Evolutionary conservation across 2,888 invertebrate genomes (phyloP).

Genomic region (Sminthurides aquaticus): DNA sequence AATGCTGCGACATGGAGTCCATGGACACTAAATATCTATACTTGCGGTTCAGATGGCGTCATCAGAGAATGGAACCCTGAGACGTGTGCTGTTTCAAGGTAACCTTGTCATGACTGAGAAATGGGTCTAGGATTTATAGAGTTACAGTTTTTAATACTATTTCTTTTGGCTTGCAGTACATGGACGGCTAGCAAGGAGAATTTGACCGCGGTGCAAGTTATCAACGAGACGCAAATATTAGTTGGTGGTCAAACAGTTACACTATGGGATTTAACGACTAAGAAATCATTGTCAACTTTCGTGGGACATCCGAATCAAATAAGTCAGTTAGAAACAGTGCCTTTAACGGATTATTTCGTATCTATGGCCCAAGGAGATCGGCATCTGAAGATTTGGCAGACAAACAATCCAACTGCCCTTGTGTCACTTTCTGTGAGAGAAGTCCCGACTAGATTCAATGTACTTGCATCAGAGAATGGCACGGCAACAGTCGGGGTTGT

Average conservation of each 20-base stretch:
- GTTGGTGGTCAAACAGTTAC: slow-evolving; percentile 51
- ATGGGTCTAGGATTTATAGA: too few species aligned
- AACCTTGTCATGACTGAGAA: background rate
- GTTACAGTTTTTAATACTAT: slow-evolving; percentile 23
- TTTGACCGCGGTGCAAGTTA: slow-evolving; percentile 56
- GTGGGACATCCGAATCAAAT: slow-evolving; percentile 59
- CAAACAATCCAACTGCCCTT: slow-evolving; percentile 36
- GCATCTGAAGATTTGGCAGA: slow-evolving; percentile 46
- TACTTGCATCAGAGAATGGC: slow-evolving; percentile 34
- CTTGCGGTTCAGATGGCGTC: slow-evolving; percentile 53
- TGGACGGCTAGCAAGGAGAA: slow-evolving; percentile 59
- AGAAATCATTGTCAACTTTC: slow-evolving; percentile 57
- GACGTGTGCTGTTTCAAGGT: slow-evolving; percentile 48
- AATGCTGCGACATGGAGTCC: slow-evolving; percentile 57
- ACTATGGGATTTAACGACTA: slow-evolving; percentile 58
- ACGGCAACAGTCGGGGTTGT: slow-evolving; percentile 50
- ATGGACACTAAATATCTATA: slow-evolving; percentile 50
- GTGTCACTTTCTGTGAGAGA: slow-evolving; percentile 44
- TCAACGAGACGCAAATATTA: slow-evolving; percentile 48
- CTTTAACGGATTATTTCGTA: slow-evolving; percentile 44
- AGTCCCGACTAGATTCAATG: slow-evolving; percentile 39
- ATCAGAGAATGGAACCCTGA: slow-evolving; percentile 48
- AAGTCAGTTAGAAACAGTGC: slow-evolving; percentile 35
- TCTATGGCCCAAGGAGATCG: slow-evolving; percentile 45
- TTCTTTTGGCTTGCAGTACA: slow-evolving; percentile 54